Base-by-base conservation (phyloP, 2,113 vertebrate genomes). In the Pseudopipra pipra region DNA sequence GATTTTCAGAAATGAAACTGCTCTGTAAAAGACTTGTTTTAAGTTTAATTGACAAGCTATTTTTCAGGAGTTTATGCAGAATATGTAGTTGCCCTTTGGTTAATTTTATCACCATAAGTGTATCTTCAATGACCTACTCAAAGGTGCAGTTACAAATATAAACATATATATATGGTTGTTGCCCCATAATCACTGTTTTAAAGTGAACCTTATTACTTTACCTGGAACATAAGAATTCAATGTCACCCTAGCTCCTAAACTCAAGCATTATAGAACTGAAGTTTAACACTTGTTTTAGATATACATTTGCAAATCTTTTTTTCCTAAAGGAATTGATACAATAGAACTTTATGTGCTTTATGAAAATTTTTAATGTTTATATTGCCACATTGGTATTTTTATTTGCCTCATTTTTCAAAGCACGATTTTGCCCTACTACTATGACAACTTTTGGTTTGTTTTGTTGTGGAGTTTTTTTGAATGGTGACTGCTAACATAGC, bases 221-320 rank as follows among this genome's bases (percentile, higher is more conserved):
- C 14, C 18, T 85, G 58, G 44, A 70, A 91, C 74, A 52, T 23
- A 67, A 61, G 28, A 59, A 59, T 65, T 11, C 27, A 72, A 59
- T 54, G 21, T 75, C 41, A 52, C 30, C 19, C 14, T 39, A 71
- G n/a, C 14, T 92, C 51, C 55, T 83, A 25, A 68, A 51, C 14
- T 63, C 22, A 51, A 16, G 62, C 0, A 0, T 14, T 31, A 27
- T 6, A 24, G 17, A 76, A 33, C 22, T 65, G 28, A 25, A 65
- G 19, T 68, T 83, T 49, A 66, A 54, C 14, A 12, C 21, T 86
- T 90, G 25, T 46, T 90, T 76, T 61, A 15, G 37, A 49, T 30
- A 65, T 31, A 27, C 1, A 1, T 70, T 85, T 84, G 51, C 21
- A 89, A 68, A 62, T n/a, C 6, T 5, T 62, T 66, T 67, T 75